Conservation (phyloP, 2,797 vertebrate genomes). For the Epinephelus malabaricus region DNA sequence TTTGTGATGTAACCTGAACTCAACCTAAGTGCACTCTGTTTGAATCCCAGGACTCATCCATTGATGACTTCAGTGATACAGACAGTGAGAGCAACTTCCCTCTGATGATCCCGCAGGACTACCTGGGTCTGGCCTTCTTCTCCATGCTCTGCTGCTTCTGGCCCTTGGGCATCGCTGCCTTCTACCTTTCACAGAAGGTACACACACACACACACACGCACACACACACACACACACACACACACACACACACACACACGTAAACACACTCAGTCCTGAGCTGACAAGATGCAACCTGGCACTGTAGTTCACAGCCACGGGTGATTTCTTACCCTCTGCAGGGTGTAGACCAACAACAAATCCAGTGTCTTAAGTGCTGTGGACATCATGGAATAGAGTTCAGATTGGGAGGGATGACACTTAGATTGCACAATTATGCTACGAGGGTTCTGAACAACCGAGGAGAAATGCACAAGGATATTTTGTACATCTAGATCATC, state of each 20-base stretch:
- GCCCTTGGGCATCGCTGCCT: constrained; percentile 93
- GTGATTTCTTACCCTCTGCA: constrained; percentile 37
- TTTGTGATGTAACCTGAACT: constrained; percentile 12
- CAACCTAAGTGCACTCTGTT: constrained; percentile 30
- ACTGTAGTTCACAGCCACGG: constrained; percentile 46
- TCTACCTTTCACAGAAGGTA: constrained; percentile 95
- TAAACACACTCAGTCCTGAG: constrained; percentile 7
- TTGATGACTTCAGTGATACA: constrained; percentile 89
- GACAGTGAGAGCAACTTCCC: constrained; percentile 89
- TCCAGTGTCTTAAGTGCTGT: constrained; percentile 31
- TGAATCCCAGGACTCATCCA: constrained; percentile 87
- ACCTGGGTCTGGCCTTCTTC: constrained; percentile 93
- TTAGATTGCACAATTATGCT: constrained; percentile 61
- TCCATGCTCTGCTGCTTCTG: constrained; percentile 96
- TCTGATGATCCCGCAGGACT: constrained; percentile 91
- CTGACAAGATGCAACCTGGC: constrained; percentile 54
- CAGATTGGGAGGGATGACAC: constrained; percentile 49
- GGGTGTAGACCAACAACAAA: constrained; percentile 32
- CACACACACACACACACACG: constrained; percentile 2
- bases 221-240: constrained; percentile 9
- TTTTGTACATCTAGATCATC: background rate
- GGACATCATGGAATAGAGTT: constrained; percentile 53
- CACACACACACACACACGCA: constrained; percentile 25
- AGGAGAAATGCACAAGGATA: background rate
- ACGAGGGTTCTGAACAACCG: constrained; percentile 29